phyloP scores from a whole-genome alignment of 2,113 vertebrate species.

The Thermophis baileyi region DNA sequence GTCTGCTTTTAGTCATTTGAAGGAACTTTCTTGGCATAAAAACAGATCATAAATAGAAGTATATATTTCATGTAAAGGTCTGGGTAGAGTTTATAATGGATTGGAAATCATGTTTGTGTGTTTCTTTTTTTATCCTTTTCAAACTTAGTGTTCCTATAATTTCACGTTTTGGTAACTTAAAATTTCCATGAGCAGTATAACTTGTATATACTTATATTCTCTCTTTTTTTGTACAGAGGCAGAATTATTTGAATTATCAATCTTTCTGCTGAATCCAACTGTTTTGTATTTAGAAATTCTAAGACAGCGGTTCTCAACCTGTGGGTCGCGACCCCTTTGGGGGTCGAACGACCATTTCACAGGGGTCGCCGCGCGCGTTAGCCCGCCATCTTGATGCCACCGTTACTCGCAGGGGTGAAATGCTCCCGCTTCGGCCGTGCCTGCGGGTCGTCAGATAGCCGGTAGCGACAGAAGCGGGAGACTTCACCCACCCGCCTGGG shows the following conservation, averaged over 20 bases:
- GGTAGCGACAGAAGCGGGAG: too few species aligned
- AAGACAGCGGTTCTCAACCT: too few species aligned
- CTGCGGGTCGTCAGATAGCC: too few species aligned
- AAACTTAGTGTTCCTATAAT: not conserved
- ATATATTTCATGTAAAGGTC: too few species aligned
- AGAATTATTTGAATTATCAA: not conserved
- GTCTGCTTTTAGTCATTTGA: conserved; percentile 45
- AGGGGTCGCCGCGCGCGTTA: too few species aligned
- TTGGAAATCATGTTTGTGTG: not conserved
- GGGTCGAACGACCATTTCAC: too few species aligned
- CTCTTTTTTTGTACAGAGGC: not conserved
- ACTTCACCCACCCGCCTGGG: too few species aligned
- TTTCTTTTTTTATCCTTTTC: not conserved
- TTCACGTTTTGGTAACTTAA: not conserved
- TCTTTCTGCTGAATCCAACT: not conserved
- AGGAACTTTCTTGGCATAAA: not conserved
- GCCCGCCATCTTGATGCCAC: too few species aligned
- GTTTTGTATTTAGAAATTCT: not conserved
- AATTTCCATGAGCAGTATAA: not conserved
- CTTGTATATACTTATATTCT: not conserved
- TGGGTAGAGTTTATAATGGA: not conserved
- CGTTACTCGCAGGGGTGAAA: too few species aligned
- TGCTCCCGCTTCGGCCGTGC: too few species aligned
- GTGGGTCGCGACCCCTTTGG: too few species aligned
- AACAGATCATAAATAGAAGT: not conserved